These are phyloP conservation scores for Troides oblongomaculatus DNA, from an alignment of 2,888 invertebrate species.

Conservation along the genomic window DNA sequence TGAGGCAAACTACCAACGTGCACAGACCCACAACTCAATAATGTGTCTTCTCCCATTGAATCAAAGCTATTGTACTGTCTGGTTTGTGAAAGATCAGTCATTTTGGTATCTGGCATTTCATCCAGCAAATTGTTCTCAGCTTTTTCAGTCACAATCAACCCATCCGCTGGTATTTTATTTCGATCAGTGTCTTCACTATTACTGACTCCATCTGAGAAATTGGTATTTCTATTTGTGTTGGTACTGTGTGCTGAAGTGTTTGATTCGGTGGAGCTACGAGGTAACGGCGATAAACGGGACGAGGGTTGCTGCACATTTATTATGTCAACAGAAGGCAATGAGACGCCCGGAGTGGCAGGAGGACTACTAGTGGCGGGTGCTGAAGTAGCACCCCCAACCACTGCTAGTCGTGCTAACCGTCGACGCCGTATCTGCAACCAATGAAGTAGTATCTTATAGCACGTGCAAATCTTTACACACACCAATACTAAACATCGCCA, in stretches of 20 bases:
- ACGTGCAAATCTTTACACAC: constrained; percentile 56
- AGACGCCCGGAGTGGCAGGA: constrained; percentile 71
- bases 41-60: constrained; percentile 72
- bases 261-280: constrained; percentile 55
- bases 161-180: constrained; percentile 68
- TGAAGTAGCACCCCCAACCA: constrained; percentile 76
- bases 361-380: constrained; percentile 71
- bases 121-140: constrained; percentile 70
- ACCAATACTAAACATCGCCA: constrained; percentile 57
- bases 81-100: constrained; percentile 74
- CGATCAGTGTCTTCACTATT: constrained; percentile 61
- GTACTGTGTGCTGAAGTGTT: constrained; percentile 53
- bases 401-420: constrained; percentile 86
- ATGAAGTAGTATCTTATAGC: constrained; percentile 49
- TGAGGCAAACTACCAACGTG: constrained; percentile 65
- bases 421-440: constrained; percentile 85
- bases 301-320: constrained; percentile 44
- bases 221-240: constrained; percentile 64
- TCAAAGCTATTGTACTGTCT: constrained; percentile 75
- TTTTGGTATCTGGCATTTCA: constrained; percentile 77
- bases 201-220: constrained; percentile 59
- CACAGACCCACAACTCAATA: constrained; percentile 71
- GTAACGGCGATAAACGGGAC: constrained; percentile 50
- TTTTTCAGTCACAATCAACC: constrained; percentile 75
- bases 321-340: constrained; percentile 54